Percentiles rank a stretch among this genome's conserved stretches.
These are phyloP conservation scores for Hypanus sabinus DNA, from an alignment of 2,113 vertebrate genomes.

Conservation along the genomic window DNA sequence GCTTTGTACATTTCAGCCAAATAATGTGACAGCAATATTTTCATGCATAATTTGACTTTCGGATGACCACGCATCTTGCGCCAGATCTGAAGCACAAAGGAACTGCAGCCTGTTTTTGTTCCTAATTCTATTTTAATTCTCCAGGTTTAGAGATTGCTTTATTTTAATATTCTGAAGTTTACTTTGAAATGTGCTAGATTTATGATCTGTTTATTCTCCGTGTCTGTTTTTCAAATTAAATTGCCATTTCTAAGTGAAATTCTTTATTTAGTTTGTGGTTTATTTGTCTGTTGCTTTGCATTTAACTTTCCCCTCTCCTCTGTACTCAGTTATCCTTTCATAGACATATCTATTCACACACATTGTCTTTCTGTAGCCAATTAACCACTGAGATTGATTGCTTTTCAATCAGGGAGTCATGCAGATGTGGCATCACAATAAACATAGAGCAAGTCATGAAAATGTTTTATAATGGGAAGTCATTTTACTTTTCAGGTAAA, in stretches of 20 bases:
- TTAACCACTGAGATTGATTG: background rate
- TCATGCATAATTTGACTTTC: background rate
- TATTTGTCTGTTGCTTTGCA: background rate
- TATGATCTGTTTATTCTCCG: background rate
- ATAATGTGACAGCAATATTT: background rate
- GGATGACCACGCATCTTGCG: background rate
- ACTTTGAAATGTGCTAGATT: background rate
- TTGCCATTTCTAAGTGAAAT: background rate
- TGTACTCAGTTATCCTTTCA: no score
- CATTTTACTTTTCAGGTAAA: slow-evolving; percentile 1
- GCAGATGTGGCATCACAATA: no score
- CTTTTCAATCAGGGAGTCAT: background rate
- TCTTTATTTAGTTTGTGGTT: background rate
- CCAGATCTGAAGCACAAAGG: background rate
- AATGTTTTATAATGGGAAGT: background rate
- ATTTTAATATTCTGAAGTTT: background rate
- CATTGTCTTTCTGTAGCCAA: no score
- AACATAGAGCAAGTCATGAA: background rate
- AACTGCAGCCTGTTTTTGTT: background rate
- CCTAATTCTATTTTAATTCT: background rate
- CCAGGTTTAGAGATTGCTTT: background rate
- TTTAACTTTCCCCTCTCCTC: background rate
- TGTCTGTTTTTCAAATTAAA: background rate
- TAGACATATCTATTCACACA: no score
- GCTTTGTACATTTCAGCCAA: background rate